Evolutionary conservation across 2,797 vertebrate species (phyloP).

Genomic region (Rhinophrynus dorsalis): DNA sequence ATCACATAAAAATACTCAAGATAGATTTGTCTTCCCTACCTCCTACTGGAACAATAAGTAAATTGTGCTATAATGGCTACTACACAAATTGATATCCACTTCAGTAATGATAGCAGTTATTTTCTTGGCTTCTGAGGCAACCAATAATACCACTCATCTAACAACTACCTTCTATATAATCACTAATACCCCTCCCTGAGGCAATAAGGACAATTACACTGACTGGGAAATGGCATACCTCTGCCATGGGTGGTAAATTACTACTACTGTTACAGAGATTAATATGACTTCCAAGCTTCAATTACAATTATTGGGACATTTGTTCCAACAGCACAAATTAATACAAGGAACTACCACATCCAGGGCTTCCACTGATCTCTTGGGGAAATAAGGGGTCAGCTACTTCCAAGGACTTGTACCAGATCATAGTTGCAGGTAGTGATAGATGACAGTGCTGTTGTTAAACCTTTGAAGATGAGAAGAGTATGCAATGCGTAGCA

Average conservation of each 20-base stretch:
- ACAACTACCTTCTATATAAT: background rate
- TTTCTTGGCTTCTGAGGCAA: background rate
- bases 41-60: background rate
- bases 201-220: conserved; percentile 4
- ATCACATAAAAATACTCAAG: background rate
- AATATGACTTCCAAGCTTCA: background rate
- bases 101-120: conserved; percentile 14
- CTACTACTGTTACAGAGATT: background rate
- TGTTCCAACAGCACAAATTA: conserved; percentile 22
- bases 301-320: background rate
- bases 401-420: background rate
- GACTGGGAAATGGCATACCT: background rate
- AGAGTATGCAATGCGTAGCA: too few relatives aligned
- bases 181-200: background rate
- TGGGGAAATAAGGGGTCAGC: conserved; percentile 4
- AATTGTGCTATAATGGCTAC: background rate
- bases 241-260: background rate
- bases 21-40: conserved; percentile 21
- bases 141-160: background rate
- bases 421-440: background rate
- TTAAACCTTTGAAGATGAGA: background rate
- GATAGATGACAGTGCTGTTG: background rate
- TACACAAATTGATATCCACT: background rate
- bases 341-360: conserved; percentile 7
- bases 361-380: conserved; percentile 21